A percentile compares a stretch with the other conserved stretches of the same genome.
Evolutionary conservation across 2,888 invertebrate genomes (phyloP).

Genomic region (Pristionchus arcanus): DNA sequence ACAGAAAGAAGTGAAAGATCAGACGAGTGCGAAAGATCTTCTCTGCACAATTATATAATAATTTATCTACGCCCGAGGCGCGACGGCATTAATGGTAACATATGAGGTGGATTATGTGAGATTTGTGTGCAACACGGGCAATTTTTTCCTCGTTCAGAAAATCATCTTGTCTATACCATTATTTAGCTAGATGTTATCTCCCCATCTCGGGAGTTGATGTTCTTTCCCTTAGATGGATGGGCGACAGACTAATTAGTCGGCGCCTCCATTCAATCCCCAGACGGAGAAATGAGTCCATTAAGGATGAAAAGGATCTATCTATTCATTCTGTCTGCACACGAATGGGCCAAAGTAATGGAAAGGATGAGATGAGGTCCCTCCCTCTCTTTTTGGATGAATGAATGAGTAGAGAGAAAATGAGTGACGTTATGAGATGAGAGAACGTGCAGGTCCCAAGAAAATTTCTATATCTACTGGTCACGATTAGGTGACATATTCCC

Average conservation of each 20-base stretch:
- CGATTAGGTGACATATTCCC: background rate
- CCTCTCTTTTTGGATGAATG: background rate
- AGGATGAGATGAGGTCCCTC: background rate
- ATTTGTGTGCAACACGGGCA: background rate
- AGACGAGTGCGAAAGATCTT: background rate
- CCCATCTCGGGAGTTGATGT: background rate
- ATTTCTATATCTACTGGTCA: background rate
- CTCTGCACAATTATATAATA: conserved; percentile 7
- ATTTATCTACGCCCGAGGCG: too few relatives aligned
- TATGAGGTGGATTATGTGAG: too few relatives aligned
- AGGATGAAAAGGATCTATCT: background rate
- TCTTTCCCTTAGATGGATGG: background rate
- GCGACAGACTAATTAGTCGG: background rate
- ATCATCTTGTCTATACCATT: background rate
- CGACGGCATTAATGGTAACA: too few relatives aligned
- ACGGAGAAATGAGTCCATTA: background rate
- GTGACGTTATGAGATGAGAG: background rate
- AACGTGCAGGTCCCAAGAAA: background rate
- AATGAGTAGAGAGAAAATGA: background rate
- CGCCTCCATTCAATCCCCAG: background rate
- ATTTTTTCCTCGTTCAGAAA: background rate
- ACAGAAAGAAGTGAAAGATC: background rate
- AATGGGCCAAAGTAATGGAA: background rate
- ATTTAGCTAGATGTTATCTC: background rate
- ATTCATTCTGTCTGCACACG: background rate